A percentile compares a stretch with the other conserved stretches of the same genome.
Evolutionary conservation across 2,797 vertebrate species (phyloP).

Genomic region (Poeciliopsis infans): DNA sequence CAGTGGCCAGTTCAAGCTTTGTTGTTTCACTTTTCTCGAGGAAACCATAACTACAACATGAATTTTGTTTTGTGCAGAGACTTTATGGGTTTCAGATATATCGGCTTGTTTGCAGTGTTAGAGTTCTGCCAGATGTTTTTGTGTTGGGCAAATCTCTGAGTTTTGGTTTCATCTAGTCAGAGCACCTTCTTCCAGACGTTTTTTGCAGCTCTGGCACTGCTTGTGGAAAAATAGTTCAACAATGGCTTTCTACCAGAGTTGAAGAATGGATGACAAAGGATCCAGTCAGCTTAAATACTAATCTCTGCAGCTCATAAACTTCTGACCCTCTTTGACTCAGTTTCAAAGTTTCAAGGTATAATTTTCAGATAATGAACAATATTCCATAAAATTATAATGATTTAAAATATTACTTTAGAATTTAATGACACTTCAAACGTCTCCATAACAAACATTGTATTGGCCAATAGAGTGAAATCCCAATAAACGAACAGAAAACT

Average conservation of each 20-base stretch:
- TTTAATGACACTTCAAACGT: neutral
- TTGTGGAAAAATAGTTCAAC: neutral
- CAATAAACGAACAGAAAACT: neutral
- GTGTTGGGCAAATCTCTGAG: neutral
- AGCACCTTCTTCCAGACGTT: neutral
- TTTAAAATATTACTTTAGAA: neutral
- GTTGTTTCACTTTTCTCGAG: slow-evolving; percentile 1
- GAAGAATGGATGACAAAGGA: neutral
- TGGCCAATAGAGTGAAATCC: neutral
- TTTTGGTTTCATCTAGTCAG: neutral
- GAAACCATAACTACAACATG: slow-evolving; percentile 21
- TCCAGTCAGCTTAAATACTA: neutral
- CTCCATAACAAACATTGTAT: neutral
- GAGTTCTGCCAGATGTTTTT: neutral
- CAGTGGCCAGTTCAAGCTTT: slow-evolving; percentile 7
- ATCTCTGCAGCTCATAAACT: neutral
- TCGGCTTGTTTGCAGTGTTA: neutral
- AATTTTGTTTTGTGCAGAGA: slow-evolving; percentile 1
- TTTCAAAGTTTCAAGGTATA: neutral
- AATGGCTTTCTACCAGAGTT: neutral
- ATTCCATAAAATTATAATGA: neutral
- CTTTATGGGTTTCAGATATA: neutral
- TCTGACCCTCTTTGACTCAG: neutral
- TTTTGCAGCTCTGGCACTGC: too few relatives aligned
- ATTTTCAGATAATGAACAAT: neutral